Conservation (phyloP, 2,888 invertebrate genomes). For the Heliconius charithonia region DNA sequence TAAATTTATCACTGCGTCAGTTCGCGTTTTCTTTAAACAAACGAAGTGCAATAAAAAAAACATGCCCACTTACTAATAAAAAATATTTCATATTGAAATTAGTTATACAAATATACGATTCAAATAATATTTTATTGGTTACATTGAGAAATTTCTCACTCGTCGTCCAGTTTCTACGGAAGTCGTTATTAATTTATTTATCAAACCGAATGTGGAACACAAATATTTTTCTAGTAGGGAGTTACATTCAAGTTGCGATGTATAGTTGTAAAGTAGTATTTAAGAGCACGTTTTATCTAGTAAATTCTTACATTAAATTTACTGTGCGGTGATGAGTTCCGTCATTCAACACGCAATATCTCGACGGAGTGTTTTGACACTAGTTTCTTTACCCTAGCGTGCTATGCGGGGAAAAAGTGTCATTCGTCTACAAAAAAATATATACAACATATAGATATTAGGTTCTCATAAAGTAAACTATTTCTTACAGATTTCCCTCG, state of each 20-base stretch:
- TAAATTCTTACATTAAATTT: neutral
- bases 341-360: neutral
- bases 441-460: too few species aligned
- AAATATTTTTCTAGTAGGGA: neutral
- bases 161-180: slow-evolving; percentile 12
- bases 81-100: slow-evolving; percentile 9
- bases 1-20: neutral
- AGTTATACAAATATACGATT: neutral
- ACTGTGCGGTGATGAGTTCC: neutral
- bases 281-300: neutral
- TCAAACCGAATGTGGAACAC: neutral
- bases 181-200: slow-evolving; percentile 22
- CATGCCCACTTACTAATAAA: neutral
- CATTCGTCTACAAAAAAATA: neutral
- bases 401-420: neutral
- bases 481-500: slow-evolving; percentile 92
- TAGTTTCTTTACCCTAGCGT: neutral
- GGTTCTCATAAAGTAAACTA: neutral
- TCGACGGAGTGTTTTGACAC: neutral
- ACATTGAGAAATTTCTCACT: neutral
- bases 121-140: neutral
- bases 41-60: neutral
- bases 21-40: neutral
- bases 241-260: neutral
- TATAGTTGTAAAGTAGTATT: neutral